Conservation (phyloP, 2,888 invertebrate species). For the Dascillus cervinus region DNA sequence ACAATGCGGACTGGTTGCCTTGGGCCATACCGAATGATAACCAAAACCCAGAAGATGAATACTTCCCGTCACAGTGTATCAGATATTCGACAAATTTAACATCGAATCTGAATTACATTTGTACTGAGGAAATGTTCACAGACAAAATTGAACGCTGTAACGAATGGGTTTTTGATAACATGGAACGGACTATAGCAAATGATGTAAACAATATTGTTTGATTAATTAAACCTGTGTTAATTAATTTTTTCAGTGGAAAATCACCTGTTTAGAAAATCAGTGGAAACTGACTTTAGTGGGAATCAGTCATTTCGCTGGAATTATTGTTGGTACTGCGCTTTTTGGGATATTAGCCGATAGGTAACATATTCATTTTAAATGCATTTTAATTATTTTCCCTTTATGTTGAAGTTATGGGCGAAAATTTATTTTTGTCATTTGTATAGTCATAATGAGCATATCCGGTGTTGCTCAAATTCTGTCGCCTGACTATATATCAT, state of each 20-base stretch:
- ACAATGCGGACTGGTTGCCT: slow-evolving; percentile 42
- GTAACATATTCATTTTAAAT: slow-evolving; percentile 1
- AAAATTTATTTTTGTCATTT: slow-evolving; percentile 50
- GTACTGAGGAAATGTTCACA: slow-evolving; percentile 39
- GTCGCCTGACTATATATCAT: slow-evolving; percentile 47
- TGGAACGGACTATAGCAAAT: slow-evolving; percentile 50
- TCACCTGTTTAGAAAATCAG: slow-evolving; percentile 53
- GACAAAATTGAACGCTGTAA: slow-evolving; percentile 39
- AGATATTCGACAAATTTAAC: slow-evolving; percentile 27
- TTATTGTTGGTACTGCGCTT: slow-evolving; percentile 51
- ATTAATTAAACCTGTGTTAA: not conserved
- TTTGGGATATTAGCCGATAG: slow-evolving; percentile 53
- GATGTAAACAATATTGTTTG: slow-evolving; percentile 47
- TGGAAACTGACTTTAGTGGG: slow-evolving; percentile 56
- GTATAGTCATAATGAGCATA: slow-evolving; percentile 50
- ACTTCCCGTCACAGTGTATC: slow-evolving; percentile 33
- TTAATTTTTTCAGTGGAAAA: slow-evolving; percentile 44
- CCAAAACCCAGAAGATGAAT: slow-evolving; percentile 16
- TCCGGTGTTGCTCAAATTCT: slow-evolving; percentile 50
- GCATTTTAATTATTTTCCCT: no score
- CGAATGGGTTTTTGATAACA: slow-evolving; percentile 46
- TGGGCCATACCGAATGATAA: slow-evolving; percentile 42
- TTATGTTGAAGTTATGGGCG: slow-evolving; percentile 48
- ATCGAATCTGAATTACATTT: no score
- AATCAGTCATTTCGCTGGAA: slow-evolving; percentile 55